Base-by-base conservation (phyloP, 1,140 invertebrate genomes). In the Hesperophylax magnus region DNA sequence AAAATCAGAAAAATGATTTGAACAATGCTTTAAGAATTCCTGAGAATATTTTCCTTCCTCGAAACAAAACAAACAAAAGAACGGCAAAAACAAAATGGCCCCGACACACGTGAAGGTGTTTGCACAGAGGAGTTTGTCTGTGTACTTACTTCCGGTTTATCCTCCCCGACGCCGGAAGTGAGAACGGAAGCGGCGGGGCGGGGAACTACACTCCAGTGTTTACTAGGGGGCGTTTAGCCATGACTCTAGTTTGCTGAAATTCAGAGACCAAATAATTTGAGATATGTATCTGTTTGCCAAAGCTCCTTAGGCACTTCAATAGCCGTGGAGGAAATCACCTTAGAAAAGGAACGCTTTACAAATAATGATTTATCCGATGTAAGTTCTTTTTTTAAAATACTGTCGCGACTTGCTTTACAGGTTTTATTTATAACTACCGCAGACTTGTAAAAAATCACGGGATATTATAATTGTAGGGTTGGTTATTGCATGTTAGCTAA, bases 111-210 rank as follows among this genome's bases (percentile, higher is more conserved):
- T 39, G 65, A 20, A 69, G 65, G 65, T 69, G 65, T 69, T 69
- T 69, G 65, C 20, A 69, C 31, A 72, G 63, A 56, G 65, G 54
- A 65, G 74, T 77, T 81, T 71, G 80, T 61, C 31, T 75, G 61
- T 77, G 77, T 77, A 72, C 80, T 14, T n/a, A 78, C 80, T 71
- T 81, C 80, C 80, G 80, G 65, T 60, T 24, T 71, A 71, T n/a
- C 61, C 71, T 72, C 65, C 75, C 69, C 71, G 69, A 53, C 75
- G 52, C 80, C 80, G 74, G 75, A 78, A 81, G 56, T 71, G 67
- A 71, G 75, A 77, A 65, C 77, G 34, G 65, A 39, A 69, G 31
- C 27, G 15, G 65, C 27, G 65, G 65, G 65, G 65, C 31, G 65
- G 31, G 31, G 65, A n/a, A 69, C 65, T 69, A 69, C 31, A 69